Base-by-base conservation (phyloP, 23 tunicate genomes). In the Ciona savignyi region DNA sequence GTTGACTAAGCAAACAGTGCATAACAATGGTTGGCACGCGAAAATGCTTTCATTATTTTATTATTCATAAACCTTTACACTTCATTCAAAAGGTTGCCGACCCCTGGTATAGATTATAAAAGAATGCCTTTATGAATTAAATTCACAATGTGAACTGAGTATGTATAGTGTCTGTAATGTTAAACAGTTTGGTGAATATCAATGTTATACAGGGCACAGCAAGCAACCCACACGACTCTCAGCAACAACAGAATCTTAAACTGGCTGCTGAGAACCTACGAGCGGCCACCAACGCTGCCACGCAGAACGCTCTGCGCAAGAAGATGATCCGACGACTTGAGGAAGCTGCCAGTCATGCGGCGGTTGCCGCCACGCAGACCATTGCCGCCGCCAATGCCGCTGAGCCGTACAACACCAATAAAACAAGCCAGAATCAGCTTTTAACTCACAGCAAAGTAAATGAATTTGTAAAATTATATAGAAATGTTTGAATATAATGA, bases 191-290 rank as follows among this genome's bases (percentile, higher is more conserved):
- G n/a, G n/a, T n/a, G n/a, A n/a, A n/a, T n/a, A n/a, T n/a, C n/a
- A n/a, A n/a, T n/a, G n/a, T n/a, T n/a, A n/a, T n/a, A n/a, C 75
- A 91, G 97, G 97, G 97, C 33, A 89, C 97, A 21, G 97, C 97
- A 30, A 85, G 80, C 80, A 91, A 85, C 61, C 97, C 91, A 30
- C 90, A 91, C 34, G 97, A 91, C 77, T 91, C 97, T 21, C 83
- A 77, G 29, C 86, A 80, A 48, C 97, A 91, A 65, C 97, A 91
- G 71, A 79, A 83, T n/a, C 35, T 91, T 30, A 91, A 91, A 72
- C 75, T 62, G 0, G 97, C 97, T 22, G 97, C 97, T 2, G 97
- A 91, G 71, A 85, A 91, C 70, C 86, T 91, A 4, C 83, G 97
- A 0, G 75, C 90, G 21, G 97, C 91, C 65, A 85, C 97, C 31